A percentile compares a stretch with the other conserved stretches of the same genome.
Evolutionary conservation across 2,113 vertebrate genomes (phyloP).

Genomic region (Strigops habroptila): DNA sequence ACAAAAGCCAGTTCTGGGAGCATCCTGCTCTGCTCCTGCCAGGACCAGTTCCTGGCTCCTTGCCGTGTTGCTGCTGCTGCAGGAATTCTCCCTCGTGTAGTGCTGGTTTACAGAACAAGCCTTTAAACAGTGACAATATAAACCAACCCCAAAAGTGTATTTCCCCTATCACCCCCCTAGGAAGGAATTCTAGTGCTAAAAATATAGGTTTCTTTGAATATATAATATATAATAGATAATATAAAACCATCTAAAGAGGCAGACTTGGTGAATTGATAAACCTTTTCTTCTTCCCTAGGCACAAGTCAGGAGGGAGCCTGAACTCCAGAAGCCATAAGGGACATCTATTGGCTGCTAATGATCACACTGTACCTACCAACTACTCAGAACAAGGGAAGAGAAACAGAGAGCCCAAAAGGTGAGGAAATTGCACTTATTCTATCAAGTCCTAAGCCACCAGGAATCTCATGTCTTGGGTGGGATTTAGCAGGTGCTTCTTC

Average conservation of each 20-base stretch:
- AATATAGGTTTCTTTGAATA: conserved; percentile 60
- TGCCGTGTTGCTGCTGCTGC: not conserved
- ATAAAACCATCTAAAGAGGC: conserved; percentile 55
- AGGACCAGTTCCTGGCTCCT: not conserved
- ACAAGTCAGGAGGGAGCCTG: conserved; percentile 44
- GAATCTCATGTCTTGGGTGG: conserved; percentile 23
- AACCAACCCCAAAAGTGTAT: not conserved
- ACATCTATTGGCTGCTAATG: conserved; percentile 70
- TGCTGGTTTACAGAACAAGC: conserved; percentile 17
- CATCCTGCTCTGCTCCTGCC: not conserved
- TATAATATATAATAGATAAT: conserved; percentile 57
- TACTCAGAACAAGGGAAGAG: conserved; percentile 29
- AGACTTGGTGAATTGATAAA: conserved; percentile 33
- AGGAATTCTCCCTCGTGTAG: not conserved
- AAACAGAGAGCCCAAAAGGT: not conserved
- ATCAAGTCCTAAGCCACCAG: conserved; percentile 13
- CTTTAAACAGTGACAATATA: conserved; percentile 24
- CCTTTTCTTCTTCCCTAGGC: not conserved
- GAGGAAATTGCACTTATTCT: conserved; percentile 59
- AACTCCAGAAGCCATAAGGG: conserved; percentile 60
- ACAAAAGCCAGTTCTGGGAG: not conserved
- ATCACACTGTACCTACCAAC: conserved; percentile 61
- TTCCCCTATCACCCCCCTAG: not conserved
- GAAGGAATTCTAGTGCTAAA: conserved; percentile 56
- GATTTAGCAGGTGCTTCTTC: not conserved